Percentiles rank a stretch among this genome's conserved stretches.
Conservation (phyloP, 2,888 invertebrate genomes). For the Apotomis betuletana region DNA sequence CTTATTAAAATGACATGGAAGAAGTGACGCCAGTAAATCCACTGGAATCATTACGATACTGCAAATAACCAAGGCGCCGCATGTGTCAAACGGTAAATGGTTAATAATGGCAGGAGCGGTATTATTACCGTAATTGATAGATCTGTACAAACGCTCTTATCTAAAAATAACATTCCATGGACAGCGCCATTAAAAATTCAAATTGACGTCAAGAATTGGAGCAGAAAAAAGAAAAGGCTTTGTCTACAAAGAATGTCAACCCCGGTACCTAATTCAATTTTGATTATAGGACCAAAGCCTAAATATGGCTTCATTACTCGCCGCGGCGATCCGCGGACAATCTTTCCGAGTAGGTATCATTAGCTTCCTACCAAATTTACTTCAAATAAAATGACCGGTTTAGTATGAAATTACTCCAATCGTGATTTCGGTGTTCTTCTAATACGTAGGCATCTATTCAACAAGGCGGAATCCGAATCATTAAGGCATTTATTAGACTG, state of each 20-base stretch:
- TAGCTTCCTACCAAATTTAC: slow-evolving; percentile 74
- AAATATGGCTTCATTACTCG: slow-evolving; percentile 79
- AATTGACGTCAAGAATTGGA: slow-evolving; percentile 76
- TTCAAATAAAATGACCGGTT: slow-evolving; percentile 75
- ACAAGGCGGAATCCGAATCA: slow-evolving; percentile 40
- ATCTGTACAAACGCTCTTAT: slow-evolving; percentile 47
- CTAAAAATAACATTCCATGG: slow-evolving; percentile 52
- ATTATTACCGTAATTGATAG: slow-evolving; percentile 54
- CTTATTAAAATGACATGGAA: slow-evolving; percentile 5
- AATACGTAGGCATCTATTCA: slow-evolving; percentile 45
- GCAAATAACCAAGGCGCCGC: slow-evolving; percentile 12
- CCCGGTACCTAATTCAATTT: slow-evolving; percentile 79
- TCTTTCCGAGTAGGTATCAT: slow-evolving; percentile 80
- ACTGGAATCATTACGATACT: background rate
- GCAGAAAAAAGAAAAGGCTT: slow-evolving; percentile 78
- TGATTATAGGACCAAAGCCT: slow-evolving; percentile 82
- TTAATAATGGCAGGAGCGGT: slow-evolving; percentile 45
- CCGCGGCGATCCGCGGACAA: slow-evolving; percentile 79
- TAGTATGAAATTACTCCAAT: slow-evolving; percentile 75
- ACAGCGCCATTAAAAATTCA: slow-evolving; percentile 70
- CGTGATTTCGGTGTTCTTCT: slow-evolving; percentile 67
- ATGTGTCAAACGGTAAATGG: slow-evolving; percentile 44
- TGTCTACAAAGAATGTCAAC: slow-evolving; percentile 77
- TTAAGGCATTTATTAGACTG: slow-evolving; percentile 43
- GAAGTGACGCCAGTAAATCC: background rate